phyloP scores from a whole-genome alignment of 2,113 vertebrate species.

The Larimichthys polyactis region DNA sequence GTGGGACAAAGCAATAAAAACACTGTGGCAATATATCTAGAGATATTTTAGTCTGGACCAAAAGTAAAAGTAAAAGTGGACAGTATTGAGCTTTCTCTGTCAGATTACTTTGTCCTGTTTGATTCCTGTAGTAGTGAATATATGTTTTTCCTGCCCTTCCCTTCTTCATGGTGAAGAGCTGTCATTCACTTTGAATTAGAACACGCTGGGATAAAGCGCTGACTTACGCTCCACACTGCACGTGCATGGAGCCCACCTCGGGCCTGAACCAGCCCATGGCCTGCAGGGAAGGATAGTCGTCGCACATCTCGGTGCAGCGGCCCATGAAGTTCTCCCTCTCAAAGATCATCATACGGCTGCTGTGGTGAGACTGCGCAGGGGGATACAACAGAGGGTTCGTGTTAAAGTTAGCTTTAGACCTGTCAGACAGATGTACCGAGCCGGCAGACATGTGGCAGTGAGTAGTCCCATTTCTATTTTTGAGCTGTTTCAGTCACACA shows the following conservation, averaged over 20 bases:
- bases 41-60: no score
- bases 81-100: no score
- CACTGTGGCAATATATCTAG: no score
- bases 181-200: background rate
- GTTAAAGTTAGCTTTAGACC: background rate
- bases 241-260: conserved; percentile 85
- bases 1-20: background rate
- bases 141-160: background rate
- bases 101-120: background rate
- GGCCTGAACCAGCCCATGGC: conserved; percentile 83
- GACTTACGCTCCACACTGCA: conserved; percentile 85
- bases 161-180: background rate
- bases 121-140: background rate
- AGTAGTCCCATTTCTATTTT: conserved; percentile 52
- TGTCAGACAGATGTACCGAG: background rate
- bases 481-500: conserved; percentile 14
- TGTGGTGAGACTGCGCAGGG: conserved; percentile 77
- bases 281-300: conserved; percentile 86
- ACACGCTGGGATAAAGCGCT: background rate
- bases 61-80: no score
- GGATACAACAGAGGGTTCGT: background rate
- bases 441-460: background rate
- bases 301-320: conserved; percentile 76
- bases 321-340: conserved; percentile 85
- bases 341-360: conserved; percentile 83